These are phyloP conservation scores for Drosophila prostipennis DNA, from an alignment of 2,888 invertebrate genomes.

Conservation along the genomic window DNA sequence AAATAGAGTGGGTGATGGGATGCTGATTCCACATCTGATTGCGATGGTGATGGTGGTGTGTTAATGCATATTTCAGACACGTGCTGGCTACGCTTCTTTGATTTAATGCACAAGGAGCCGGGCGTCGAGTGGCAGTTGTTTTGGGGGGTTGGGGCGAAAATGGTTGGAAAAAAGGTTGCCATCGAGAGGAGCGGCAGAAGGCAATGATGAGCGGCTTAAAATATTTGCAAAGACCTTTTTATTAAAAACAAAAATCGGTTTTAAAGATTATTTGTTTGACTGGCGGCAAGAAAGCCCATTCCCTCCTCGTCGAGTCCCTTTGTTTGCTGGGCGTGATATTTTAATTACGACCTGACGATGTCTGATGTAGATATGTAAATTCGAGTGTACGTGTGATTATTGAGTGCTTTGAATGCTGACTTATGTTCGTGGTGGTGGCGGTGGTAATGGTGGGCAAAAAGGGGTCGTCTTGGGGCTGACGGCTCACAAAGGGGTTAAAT, in stretches of 20 bases:
- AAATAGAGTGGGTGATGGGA: conserved; percentile 47
- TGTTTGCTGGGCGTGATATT: conserved; percentile 76
- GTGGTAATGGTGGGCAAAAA: not conserved
- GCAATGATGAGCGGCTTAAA: conserved; percentile 79
- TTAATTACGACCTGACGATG: conserved; percentile 65
- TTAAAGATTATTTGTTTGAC: conserved; percentile 65
- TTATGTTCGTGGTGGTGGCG: conserved; percentile 36
- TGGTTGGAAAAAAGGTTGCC: conserved; percentile 31
- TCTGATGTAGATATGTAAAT: conserved; percentile 54
- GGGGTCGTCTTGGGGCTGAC: conserved; percentile 2
- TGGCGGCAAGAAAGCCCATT: conserved; percentile 27
- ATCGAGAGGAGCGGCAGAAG: conserved; percentile 30
- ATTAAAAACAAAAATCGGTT: conserved; percentile 70
- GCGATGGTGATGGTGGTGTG: conserved; percentile 57
- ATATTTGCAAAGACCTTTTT: conserved; percentile 77
- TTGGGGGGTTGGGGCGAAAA: conserved; percentile 7
- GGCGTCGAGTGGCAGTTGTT: conserved; percentile 12
- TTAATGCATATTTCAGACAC: conserved; percentile 81
- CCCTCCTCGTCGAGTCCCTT: conserved; percentile 7
- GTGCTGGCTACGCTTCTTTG: conserved; percentile 78
- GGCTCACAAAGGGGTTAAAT: conserved; percentile 36
- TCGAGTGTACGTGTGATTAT: conserved; percentile 42
- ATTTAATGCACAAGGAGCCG: conserved; percentile 67
- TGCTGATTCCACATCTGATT: conserved; percentile 16
- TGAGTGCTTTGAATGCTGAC: conserved; percentile 65